Evolutionary conservation across 2,113 vertebrate genomes (phyloP).

Genomic region (Theristicus caerulescens): DNA sequence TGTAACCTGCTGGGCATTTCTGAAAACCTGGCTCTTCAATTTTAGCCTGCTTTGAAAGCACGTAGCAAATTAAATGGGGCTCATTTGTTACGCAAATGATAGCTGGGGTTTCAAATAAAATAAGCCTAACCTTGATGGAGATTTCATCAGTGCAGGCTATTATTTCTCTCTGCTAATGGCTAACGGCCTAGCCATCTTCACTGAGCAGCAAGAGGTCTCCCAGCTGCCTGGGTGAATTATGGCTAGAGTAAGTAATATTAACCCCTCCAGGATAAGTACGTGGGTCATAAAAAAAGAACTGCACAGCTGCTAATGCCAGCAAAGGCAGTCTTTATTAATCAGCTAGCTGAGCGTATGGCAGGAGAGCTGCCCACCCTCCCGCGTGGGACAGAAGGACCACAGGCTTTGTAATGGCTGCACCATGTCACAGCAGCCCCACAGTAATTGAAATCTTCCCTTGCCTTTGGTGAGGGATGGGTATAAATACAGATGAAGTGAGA

Average conservation of each 20-base stretch:
- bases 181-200: conserved; percentile 42
- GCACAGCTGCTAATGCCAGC: conserved; percentile 59
- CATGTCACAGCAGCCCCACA: not conserved
- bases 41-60: not conserved
- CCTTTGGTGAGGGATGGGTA: not conserved
- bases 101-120: conserved; percentile 32
- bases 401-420: not conserved
- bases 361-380: conserved; percentile 29
- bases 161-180: conserved; percentile 41
- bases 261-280: conserved; percentile 53
- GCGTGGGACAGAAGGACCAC: not conserved
- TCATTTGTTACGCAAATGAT: conserved; percentile 34
- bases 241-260: conserved; percentile 67
- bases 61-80: not conserved
- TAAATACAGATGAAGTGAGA: conserved; percentile 6
- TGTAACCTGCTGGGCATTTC: not conserved
- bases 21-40: not conserved
- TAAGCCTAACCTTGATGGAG: conserved; percentile 36
- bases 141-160: conserved; percentile 37
- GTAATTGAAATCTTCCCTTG: not conserved
- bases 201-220: conserved; percentile 60
- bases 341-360: conserved; percentile 20
- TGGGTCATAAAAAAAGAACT: conserved; percentile 51
- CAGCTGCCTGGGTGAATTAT: conserved; percentile 68
- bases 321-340: conserved; percentile 57